phyloP scores from a whole-genome alignment of 2,888 invertebrate species.

The Yponomeuta evonymella region DNA sequence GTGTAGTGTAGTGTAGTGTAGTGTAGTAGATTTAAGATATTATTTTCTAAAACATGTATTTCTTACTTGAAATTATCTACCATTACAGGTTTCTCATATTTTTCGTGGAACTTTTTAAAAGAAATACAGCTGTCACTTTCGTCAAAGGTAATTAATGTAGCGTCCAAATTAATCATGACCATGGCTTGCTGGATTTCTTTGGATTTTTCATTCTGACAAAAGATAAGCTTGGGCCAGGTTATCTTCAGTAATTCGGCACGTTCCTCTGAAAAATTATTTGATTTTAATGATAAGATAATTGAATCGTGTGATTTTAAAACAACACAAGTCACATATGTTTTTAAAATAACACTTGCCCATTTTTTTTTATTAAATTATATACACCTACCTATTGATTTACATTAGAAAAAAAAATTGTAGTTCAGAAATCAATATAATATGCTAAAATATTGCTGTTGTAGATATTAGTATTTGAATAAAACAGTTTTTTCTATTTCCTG shows the following conservation, averaged over 20 bases:
- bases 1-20: too few relatives aligned
- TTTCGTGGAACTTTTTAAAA: not conserved
- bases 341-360: too few relatives aligned
- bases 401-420: too few relatives aligned
- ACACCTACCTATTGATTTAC: too few relatives aligned
- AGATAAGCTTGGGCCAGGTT: not conserved
- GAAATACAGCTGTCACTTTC: not conserved
- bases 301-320: too few relatives aligned
- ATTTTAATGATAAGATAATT: too few relatives aligned
- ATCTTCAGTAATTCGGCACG: not conserved
- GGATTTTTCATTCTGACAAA: not conserved
- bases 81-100: not conserved
- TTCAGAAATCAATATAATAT: too few relatives aligned
- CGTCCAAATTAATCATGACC: not conserved
- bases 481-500: too few relatives aligned
- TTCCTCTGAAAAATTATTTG: not conserved
- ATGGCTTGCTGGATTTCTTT: not conserved
- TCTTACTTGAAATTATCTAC: not conserved
- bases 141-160: not conserved
- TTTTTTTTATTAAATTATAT: too few relatives aligned
- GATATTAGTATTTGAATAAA: too few relatives aligned
- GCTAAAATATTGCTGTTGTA: too few relatives aligned
- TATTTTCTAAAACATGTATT: not conserved
- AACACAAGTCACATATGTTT: too few relatives aligned
- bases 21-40: not conserved